Conservation (phyloP, 2,797 vertebrate genomes). For the Peromyscus eremicus region DNA sequence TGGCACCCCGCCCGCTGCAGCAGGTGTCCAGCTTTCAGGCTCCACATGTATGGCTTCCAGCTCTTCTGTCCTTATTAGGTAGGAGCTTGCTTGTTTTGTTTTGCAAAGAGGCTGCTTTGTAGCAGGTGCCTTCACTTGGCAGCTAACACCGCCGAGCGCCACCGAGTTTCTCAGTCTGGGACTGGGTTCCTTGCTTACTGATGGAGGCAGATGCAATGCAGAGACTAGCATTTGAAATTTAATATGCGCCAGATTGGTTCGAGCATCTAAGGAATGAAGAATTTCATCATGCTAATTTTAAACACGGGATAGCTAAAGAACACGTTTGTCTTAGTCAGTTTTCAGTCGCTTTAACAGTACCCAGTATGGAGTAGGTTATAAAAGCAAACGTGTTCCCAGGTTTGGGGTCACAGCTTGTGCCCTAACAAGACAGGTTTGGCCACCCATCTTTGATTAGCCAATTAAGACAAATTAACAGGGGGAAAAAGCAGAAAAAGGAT, state of each 20-base stretch:
- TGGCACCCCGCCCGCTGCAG: not conserved
- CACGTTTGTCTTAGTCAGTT: not conserved
- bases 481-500: not conserved
- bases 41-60: not conserved
- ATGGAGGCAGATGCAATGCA: conserved; percentile 24
- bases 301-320: conserved; percentile 36
- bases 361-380: not conserved
- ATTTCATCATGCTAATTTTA: conserved; percentile 64
- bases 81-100: conserved; percentile 41
- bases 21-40: not conserved
- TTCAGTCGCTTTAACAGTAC: not conserved
- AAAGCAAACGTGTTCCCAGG: not conserved
- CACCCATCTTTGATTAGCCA: not conserved
- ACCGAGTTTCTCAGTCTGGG: not conserved
- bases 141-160: not conserved
- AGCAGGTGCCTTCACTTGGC: conserved; percentile 51
- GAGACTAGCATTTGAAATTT: conserved; percentile 50
- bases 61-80: conserved; percentile 2
- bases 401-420: not conserved
- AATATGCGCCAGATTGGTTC: not conserved
- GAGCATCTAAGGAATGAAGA: conserved; percentile 32
- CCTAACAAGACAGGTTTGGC: not conserved
- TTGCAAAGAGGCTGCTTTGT: conserved; percentile 40
- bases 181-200: conserved; percentile 3
- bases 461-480: not conserved